Evolutionary conservation across 2,113 vertebrate genomes (phyloP).

Genomic region (Panthera tigris): DNA sequence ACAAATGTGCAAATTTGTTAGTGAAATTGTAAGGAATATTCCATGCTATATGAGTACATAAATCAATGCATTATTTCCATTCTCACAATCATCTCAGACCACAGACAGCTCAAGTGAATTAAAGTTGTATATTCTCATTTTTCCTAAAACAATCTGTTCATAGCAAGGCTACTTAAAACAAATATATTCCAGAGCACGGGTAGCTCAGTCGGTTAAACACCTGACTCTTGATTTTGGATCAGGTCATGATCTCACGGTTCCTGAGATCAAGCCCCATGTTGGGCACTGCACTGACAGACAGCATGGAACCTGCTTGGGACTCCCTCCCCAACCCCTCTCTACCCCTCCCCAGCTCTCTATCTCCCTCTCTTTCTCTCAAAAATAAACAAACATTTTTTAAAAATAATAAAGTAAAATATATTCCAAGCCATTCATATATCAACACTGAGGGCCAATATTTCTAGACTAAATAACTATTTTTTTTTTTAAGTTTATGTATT

Average conservation of each 20-base stretch:
- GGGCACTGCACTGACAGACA: no score
- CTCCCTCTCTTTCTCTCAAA: no score
- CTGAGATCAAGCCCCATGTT: no score
- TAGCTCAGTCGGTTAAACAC: no score
- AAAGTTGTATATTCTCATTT: conserved; percentile 35
- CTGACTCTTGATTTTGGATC: no score
- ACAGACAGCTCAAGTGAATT: background rate
- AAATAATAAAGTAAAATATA: background rate
- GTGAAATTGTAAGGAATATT: conserved; percentile 42
- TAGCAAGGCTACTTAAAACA: conserved; percentile 31
- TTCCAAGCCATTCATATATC: background rate
- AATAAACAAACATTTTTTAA: no score
- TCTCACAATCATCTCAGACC: background rate
- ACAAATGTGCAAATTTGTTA: background rate
- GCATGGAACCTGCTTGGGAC: no score
- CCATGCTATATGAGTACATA: background rate
- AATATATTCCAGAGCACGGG: background rate
- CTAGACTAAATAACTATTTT: background rate
- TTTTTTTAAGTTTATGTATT: no score
- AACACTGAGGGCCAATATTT: background rate
- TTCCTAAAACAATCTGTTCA: conserved; percentile 19
- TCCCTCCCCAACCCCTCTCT: no score
- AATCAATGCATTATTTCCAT: conserved; percentile 25
- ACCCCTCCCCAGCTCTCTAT: no score
- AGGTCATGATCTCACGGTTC: no score